Percentiles rank a stretch among this genome's conserved stretches.
Conservation (phyloP, 2,888 invertebrate species). For the Drosophila kuntzei region DNA sequence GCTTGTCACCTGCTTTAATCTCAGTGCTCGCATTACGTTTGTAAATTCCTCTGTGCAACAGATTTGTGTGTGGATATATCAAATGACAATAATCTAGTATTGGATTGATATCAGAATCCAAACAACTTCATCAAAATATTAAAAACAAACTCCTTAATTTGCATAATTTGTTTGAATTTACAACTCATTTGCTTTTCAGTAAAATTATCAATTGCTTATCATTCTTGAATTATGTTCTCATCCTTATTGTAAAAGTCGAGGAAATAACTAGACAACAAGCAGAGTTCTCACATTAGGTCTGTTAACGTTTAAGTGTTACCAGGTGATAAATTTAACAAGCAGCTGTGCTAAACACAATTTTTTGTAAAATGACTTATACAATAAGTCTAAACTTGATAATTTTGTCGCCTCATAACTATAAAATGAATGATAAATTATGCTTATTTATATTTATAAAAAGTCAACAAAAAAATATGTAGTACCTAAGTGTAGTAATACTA, state of each 20-base stretch:
- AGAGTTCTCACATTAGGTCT: background rate
- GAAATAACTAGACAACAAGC: constrained; percentile 3
- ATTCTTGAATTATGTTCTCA: constrained; percentile 10
- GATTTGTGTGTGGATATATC: background rate
- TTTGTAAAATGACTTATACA: background rate
- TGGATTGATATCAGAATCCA: background rate
- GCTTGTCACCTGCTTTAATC: constrained; percentile 28
- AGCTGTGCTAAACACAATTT: background rate
- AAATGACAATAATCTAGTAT: background rate
- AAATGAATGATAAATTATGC: background rate
- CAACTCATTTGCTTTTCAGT: no score
- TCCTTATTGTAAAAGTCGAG: constrained; percentile 8
- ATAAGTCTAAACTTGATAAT: constrained; percentile 6
- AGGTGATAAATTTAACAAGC: constrained; percentile 3
- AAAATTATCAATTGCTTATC: no score
- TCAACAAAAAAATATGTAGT: no score
- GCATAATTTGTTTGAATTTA: background rate
- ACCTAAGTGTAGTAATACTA: no score
- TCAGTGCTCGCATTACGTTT: constrained; percentile 2
- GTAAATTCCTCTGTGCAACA: background rate
- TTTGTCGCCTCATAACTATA: constrained; percentile 1
- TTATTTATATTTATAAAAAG: background rate
- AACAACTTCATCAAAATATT: background rate
- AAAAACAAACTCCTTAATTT: background rate
- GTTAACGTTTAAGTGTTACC: background rate